Conservation (phyloP, 2,113 vertebrate genomes). For the Neofelis nebulosa region DNA sequence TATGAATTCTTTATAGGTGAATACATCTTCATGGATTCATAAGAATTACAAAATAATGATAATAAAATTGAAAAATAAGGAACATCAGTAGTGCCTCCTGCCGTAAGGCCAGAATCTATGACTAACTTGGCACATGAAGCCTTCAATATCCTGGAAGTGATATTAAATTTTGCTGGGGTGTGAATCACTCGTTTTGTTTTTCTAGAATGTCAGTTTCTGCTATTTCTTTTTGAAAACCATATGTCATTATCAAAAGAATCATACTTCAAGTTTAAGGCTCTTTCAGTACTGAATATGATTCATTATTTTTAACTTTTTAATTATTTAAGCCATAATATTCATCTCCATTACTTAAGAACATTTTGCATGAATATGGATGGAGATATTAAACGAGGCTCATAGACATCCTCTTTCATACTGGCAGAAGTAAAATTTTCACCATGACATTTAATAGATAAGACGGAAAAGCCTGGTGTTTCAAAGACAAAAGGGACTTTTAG, state of each 20-base stretch:
- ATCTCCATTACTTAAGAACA: background rate
- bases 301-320: constrained; percentile 41
- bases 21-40: background rate
- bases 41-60: background rate
- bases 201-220: constrained; percentile 73
- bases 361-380: background rate
- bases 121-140: constrained; percentile 61
- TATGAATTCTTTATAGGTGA: background rate
- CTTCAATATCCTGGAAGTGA: constrained; percentile 59
- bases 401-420: background rate
- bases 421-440: background rate
- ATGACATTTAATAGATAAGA: background rate
- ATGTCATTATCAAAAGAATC: constrained; percentile 63
- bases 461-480: background rate
- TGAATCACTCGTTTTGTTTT: constrained; percentile 73
- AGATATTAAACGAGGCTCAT: background rate
- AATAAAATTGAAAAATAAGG: background rate
- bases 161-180: constrained; percentile 44
- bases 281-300: constrained; percentile 22
- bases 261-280: constrained; percentile 46
- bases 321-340: constrained; percentile 19
- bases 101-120: constrained; percentile 52
- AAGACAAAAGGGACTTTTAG: background rate
- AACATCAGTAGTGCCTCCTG: background rate
- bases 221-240: constrained; percentile 71